Evolutionary conservation across 2,888 invertebrate genomes (phyloP), one percentile per base, ranked within the genome.

Genomic region (Coronaproctus castanopsis): DNA sequence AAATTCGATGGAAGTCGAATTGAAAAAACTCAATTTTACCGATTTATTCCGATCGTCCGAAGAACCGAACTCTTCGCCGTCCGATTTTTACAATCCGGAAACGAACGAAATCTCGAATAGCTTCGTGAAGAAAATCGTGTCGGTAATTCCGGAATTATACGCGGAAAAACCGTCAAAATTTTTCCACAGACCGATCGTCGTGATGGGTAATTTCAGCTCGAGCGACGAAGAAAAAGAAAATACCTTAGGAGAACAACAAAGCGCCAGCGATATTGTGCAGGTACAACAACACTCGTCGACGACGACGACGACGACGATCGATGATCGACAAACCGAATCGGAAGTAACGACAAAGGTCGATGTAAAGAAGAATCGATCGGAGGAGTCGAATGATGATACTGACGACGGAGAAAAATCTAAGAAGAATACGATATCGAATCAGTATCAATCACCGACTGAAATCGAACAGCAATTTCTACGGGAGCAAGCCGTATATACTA

Each of bases 381-480:
- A 36, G 14, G 8, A 5, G 36, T 5, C 36, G 5, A 36, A 36
- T 14, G 14, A 5, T 5, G 36, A 36, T 8, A 36, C 36, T 5
- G 14, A 8, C 36, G 36, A 36, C 5, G 8, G 8, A 14, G 14
- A 36, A 36, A 5, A 36, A 14, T 14, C 36, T 5, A 5, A 5
- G 14, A 14, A 36, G 8, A 36, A 36, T 14, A 36, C 5, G 8
- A n/a, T n/a, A n/a, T 14, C 8, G 36, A 36, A 36, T 14, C 36
- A 5, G 36, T 5, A 36, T 36, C 36, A 36, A 36, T 14, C 14
- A n/a, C n/a, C n/a, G n/a, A n/a, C n/a, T 8, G 24, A 51, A 14
- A 55, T 59, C 21, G 59, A 59, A 36, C 59, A 55, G 2, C 59
- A 59, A 56, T 55, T 55, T 52, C 22, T 59, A 24, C 55, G 55